Evolutionary conservation across 2,888 invertebrate genomes (phyloP).

Genomic region (Cerastis rubricosa): DNA sequence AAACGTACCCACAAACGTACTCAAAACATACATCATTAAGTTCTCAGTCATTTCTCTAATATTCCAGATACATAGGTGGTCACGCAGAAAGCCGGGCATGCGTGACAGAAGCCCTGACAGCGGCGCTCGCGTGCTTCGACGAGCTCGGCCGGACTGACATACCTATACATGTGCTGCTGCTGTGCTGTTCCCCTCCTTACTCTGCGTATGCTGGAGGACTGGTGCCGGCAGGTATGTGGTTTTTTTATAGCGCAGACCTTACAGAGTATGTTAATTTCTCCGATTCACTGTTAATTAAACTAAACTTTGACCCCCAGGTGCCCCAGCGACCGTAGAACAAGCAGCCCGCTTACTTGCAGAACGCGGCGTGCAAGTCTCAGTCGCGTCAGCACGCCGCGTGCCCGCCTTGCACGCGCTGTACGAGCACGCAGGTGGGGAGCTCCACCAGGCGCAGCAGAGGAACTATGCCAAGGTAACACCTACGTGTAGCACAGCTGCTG

Average conservation of each 20-base stretch:
- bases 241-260: background rate
- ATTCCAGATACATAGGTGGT: constrained; percentile 95
- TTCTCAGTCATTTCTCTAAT: background rate
- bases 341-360: constrained; percentile 95
- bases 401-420: constrained; percentile 96
- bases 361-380: constrained; percentile 96
- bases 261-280: background rate
- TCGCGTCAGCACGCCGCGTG: constrained; percentile 97
- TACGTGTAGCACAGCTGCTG: background rate
- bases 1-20: too few species aligned
- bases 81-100: constrained; percentile 97
- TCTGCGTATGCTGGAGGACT: constrained; percentile 93
- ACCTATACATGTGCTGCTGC: constrained; percentile 94
- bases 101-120: constrained; percentile 96
- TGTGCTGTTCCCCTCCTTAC: constrained; percentile 98
- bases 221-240: constrained; percentile 81
- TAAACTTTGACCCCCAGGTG: constrained; percentile 75
- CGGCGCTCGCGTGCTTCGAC: constrained; percentile 96
- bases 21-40: too few species aligned
- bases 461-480: constrained; percentile 95
- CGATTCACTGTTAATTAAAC: too few species aligned
- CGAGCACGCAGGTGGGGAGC: constrained; percentile 97
- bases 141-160: constrained; percentile 93
- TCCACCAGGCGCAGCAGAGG: constrained; percentile 94
- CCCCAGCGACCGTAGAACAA: constrained; percentile 94